These are phyloP conservation scores for Drosophila nannoptera DNA, from an alignment of 1,140 invertebrate species.

Conservation along the genomic window DNA sequence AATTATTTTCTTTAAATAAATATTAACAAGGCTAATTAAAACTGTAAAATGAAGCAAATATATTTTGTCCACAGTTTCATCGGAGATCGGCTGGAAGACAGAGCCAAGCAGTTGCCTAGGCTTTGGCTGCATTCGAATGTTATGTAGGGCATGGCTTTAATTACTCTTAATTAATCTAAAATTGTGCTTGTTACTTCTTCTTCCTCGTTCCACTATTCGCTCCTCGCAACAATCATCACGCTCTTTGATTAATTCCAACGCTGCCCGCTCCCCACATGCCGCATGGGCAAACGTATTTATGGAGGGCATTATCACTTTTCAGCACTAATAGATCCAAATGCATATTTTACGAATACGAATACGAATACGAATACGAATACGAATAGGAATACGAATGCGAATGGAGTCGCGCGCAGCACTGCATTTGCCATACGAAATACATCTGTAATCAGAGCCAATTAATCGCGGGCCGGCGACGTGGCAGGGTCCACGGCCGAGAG, in stretches of 20 bases:
- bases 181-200: no score
- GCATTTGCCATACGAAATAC: constrained; percentile 63
- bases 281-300: constrained; percentile 42
- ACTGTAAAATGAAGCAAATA: no score
- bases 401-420: constrained; percentile 33
- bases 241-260: background rate
- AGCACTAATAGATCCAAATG: constrained; percentile 71
- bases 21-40: no score
- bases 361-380: constrained; percentile 57
- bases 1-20: no score
- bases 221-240: constrained; percentile 1
- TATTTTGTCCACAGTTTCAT: no score
- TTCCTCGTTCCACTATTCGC: no score
- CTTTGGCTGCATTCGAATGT: no score
- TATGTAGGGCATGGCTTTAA: no score
- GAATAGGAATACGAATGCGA: constrained; percentile 51
- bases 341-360: constrained; percentile 63
- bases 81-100: no score
- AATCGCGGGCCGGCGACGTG: constrained; percentile 51
- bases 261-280: background rate
- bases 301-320: constrained; percentile 66
- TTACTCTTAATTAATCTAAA: no score
- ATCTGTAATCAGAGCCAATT: constrained; percentile 75
- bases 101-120: no score
- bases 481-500: constrained; percentile 21